Evolutionary conservation across 2,888 invertebrate genomes (phyloP), one percentile per base, ranked within the genome.

Genomic region (Eudemis profundana): DNA sequence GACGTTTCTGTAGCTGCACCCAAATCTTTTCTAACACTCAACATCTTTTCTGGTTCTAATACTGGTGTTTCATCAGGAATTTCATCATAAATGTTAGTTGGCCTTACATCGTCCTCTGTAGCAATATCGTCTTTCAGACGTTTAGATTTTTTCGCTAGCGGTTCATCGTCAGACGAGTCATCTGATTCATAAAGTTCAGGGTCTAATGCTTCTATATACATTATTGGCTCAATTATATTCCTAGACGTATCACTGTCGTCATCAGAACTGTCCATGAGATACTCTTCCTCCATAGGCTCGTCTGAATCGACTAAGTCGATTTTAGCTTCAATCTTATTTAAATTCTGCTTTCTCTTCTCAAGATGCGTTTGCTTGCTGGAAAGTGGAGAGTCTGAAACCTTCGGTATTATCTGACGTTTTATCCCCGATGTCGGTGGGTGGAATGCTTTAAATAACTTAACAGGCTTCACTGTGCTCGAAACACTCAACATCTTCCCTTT

Each of bases 151-250:
- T 79, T 78, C 1, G 87, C 80, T 21, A 90, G 68, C 0, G 90
- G 89, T 69, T 91, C 91, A 23, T 90, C 88, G 53, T 90, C 90
- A 1, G 87, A 88, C 0, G 85, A 82, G 50, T 83, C 81, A 17
- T 71, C 70, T 5, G 69, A 59, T 5, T 72, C 70, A 40, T 68
- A 70, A 8, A 44, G 38, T n/a, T 8, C 54, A 51, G 63, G 33
- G 69, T 59, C 36, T 71, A 72, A 61, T 71, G 69, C 33, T 74
- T 46, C 46, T 15, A 21, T 8, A 12, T 19, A 36, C 33, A 42
- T n/a, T n/a, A n/a, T 56, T 17, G n/a, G 38, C 33, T 44, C 47
- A 17, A 8, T 29, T n/a, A n/a, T n/a, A n/a, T n/a, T n/a, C n/a
- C n/a, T n/a, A n/a, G n/a, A n/a, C 29, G 51, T 50, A 12, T 47